phyloP scores from a whole-genome alignment of 2,888 invertebrate species.

The Augiades crinisus region DNA sequence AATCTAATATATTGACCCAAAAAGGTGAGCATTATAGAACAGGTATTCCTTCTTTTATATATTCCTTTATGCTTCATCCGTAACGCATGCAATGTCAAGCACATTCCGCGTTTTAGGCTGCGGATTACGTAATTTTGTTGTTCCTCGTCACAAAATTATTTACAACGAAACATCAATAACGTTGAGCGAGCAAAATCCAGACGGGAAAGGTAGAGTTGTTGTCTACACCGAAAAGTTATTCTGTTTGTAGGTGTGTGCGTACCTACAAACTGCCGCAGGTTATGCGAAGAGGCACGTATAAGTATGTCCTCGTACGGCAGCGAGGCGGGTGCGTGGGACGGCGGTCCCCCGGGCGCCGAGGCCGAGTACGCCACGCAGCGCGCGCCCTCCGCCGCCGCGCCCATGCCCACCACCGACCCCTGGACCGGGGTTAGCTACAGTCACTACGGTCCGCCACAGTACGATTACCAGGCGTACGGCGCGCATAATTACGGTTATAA shows the following conservation, averaged over 20 bases:
- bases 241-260: constrained; percentile 85
- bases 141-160: constrained; percentile 64
- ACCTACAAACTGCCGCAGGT: constrained; percentile 82
- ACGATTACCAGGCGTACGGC: constrained; percentile 60
- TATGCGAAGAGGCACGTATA: constrained; percentile 70
- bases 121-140: constrained; percentile 77
- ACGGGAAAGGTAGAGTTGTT: constrained; percentile 67
- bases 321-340: constrained; percentile 69
- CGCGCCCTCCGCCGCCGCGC: constrained; percentile 55
- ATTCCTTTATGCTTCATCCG: constrained; percentile 43
- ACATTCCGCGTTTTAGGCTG: constrained; percentile 48
- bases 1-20: constrained; percentile 42
- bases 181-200: constrained; percentile 57
- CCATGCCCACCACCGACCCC: constrained; percentile 67
- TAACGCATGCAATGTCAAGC: constrained; percentile 51
- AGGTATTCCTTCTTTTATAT: constrained; percentile 51
- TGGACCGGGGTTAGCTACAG: constrained; percentile 74
- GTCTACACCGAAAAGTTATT: constrained; percentile 85
- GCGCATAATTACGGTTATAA: constrained; percentile 51
- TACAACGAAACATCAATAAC: constrained; percentile 58
- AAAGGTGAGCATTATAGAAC: constrained; percentile 68
- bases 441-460: constrained; percentile 56
- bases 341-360: constrained; percentile 79
- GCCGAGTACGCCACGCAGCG: constrained; percentile 71
- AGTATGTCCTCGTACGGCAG: constrained; percentile 76